These are phyloP conservation scores for Xestia sexstrigata DNA, from an alignment of 2,888 invertebrate genomes.

Conservation along the genomic window DNA sequence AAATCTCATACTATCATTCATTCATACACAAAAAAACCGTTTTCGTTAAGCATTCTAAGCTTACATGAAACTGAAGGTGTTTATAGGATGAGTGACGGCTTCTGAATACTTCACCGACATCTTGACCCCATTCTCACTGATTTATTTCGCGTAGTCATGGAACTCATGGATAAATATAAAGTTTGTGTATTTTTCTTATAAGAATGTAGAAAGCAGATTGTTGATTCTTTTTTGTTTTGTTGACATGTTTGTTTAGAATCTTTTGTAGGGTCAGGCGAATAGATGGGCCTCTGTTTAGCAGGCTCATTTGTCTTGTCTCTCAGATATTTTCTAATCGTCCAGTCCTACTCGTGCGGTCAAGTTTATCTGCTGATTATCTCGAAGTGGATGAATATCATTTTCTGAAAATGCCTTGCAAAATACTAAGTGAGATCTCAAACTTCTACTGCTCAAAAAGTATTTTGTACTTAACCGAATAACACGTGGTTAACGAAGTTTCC, in stretches of 20 bases:
- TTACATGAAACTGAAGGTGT: conserved; percentile 36
- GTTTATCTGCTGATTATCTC: neutral
- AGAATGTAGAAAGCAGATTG: conserved; percentile 1
- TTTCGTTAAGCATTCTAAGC: conserved; percentile 23
- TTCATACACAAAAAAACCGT: conserved; percentile 1
- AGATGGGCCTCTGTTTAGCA: neutral
- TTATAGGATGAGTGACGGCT: conserved; percentile 42
- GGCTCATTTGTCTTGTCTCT: neutral
- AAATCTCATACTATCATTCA: neutral
- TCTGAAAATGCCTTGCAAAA: neutral
- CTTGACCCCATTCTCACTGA: conserved; percentile 51
- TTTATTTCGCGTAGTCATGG: conserved; percentile 33
- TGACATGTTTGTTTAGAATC: neutral
- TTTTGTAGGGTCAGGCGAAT: neutral
- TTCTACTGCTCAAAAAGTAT: neutral
- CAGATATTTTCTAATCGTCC: neutral
- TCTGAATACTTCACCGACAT: conserved; percentile 38
- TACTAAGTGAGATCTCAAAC: neutral
- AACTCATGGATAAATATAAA: conserved; percentile 21
- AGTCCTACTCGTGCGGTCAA: neutral
- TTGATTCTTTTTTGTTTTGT: conserved; percentile 18
- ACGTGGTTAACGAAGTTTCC: neutral
- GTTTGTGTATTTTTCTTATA: conserved; percentile 11
- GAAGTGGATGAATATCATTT: neutral
- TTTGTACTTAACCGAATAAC: neutral